phyloP scores from a whole-genome alignment of 2,888 invertebrate genomes.

The Metallyticus violacea region DNA sequence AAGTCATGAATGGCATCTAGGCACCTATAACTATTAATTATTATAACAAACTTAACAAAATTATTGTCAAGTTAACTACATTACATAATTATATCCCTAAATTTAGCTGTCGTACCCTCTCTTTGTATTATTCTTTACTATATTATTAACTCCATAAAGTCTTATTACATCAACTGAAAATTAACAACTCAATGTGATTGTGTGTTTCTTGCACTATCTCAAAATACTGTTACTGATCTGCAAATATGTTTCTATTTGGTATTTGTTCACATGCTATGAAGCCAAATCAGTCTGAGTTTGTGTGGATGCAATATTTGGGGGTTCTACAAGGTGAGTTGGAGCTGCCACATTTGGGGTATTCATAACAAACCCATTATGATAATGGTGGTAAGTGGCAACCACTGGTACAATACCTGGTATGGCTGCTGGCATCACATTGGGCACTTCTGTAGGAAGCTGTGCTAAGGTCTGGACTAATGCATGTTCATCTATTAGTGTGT shows the following conservation, averaged over 20 bases:
- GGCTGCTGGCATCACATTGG: constrained; percentile 4
- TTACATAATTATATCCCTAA: too few species aligned
- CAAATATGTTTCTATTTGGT: background rate
- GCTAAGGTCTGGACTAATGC: constrained; percentile 49
- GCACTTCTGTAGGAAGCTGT: constrained; percentile 49
- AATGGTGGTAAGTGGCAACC: constrained; percentile 24
- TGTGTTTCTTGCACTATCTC: background rate
- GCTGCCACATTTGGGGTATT: background rate
- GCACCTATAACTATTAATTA: too few species aligned
- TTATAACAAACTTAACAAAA: too few species aligned
- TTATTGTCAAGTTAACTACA: too few species aligned
- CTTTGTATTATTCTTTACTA: too few species aligned
- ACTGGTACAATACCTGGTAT: constrained; percentile 27
- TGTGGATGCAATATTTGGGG: constrained; percentile 14
- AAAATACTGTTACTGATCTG: background rate
- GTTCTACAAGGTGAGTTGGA: constrained; percentile 1
- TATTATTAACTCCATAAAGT: too few species aligned
- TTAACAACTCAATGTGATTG: background rate
- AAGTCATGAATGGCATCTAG: too few species aligned
- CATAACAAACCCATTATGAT: constrained; percentile 29
- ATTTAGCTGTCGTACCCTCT: too few species aligned
- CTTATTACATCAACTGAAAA: background rate
- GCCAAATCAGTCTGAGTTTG: constrained; percentile 32
- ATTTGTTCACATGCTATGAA: constrained; percentile 23
- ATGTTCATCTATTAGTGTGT: constrained; percentile 59